Evolutionary conservation across 2,113 vertebrate genomes (phyloP).

Genomic region (Peromyscus leucopus): DNA sequence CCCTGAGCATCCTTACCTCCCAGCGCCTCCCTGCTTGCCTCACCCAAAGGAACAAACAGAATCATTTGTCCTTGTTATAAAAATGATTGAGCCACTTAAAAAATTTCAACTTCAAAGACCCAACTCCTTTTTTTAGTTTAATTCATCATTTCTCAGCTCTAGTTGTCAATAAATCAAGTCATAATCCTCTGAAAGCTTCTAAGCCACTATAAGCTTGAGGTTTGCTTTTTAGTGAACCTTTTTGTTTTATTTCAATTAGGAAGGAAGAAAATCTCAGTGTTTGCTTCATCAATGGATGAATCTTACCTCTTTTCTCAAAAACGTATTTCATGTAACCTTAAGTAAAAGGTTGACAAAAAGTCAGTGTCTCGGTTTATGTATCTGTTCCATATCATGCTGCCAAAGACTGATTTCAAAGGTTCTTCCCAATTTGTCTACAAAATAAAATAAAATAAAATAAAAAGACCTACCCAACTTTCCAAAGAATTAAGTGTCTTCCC

Average conservation of each 20-base stretch:
- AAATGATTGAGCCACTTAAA: slow-evolving; percentile 46
- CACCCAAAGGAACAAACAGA: slow-evolving; percentile 44
- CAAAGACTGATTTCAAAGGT: neutral
- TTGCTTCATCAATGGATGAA: slow-evolving; percentile 3
- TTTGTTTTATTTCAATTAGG: slow-evolving; percentile 48
- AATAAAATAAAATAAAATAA: too few relatives aligned
- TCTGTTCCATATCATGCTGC: neutral
- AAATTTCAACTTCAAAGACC: slow-evolving; percentile 49
- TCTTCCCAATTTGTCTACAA: neutral
- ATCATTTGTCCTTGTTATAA: slow-evolving; percentile 53
- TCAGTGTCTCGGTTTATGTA: neutral
- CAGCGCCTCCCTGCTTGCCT: neutral
- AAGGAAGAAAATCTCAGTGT: slow-evolving; percentile 4
- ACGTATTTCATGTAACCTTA: slow-evolving; percentile 30
- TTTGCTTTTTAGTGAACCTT: slow-evolving; percentile 43
- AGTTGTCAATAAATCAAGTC: slow-evolving; percentile 63
- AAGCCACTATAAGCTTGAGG: slow-evolving; percentile 22
- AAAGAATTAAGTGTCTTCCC: neutral
- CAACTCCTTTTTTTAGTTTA: slow-evolving; percentile 10
- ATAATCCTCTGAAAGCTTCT: slow-evolving; percentile 49
- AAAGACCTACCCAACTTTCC: neutral
- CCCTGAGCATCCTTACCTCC: neutral
- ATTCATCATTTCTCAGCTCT: slow-evolving; percentile 18
- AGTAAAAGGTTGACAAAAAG: slow-evolving; percentile 22
- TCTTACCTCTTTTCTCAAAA: slow-evolving; percentile 29